Conservation (phyloP, 2,113 vertebrate species). For the Syngnathoides biaculeatus region DNA sequence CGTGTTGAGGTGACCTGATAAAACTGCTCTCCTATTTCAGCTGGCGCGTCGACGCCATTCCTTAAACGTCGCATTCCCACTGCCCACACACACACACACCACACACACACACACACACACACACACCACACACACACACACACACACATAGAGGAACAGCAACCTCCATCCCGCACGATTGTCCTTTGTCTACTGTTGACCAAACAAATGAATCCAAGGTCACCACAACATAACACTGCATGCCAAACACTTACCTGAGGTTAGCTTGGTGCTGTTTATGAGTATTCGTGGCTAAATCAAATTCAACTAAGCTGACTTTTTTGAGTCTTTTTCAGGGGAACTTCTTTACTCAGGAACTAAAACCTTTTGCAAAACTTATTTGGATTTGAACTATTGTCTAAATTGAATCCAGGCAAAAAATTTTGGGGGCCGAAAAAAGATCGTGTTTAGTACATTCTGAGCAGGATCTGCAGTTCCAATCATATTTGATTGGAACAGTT, state of each 20-base stretch:
- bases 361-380: background rate
- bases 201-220: conserved; percentile 33
- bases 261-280: background rate
- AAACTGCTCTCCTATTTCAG: conserved; percentile 25
- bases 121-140: background rate
- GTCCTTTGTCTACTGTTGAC: conserved; percentile 15
- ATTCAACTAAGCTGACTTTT: background rate
- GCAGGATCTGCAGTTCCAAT: too few species aligned
- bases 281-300: background rate
- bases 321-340: background rate
- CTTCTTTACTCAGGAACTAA: background rate
- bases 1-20: conserved; percentile 38
- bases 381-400: too few species aligned
- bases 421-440: too few species aligned
- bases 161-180: background rate
- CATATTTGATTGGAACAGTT: background rate
- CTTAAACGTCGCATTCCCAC: background rate
- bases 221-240: conserved; percentile 47
- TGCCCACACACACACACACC: too few species aligned
- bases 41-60: background rate
- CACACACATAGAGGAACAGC: background rate
- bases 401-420: too few species aligned
- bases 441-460: too few species aligned
- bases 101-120: background rate
- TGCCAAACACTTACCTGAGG: conserved; percentile 58